Evolutionary conservation across 1,140 invertebrate species (phyloP).

Genomic region (Saccostrea glomerata): DNA sequence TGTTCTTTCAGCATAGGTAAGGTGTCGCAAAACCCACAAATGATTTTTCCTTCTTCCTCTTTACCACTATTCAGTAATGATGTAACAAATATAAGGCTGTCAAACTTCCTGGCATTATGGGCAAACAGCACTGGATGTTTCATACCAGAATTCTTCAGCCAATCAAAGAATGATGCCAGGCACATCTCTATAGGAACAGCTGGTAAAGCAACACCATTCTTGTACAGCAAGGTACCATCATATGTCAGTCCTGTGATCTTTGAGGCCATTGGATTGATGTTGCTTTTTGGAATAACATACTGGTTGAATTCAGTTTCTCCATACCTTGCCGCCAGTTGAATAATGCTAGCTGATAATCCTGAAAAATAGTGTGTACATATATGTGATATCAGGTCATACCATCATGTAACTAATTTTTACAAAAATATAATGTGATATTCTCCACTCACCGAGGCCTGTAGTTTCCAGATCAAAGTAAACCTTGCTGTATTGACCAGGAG

Average conservation of each 20-base stretch:
- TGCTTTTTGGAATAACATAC: background rate
- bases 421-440: background rate
- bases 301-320: too few species aligned
- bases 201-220: background rate
- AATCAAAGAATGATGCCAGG: constrained; percentile 36
- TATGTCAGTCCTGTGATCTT: background rate
- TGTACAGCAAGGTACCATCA: background rate
- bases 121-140: constrained; percentile 29
- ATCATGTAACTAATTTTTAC: too few species aligned
- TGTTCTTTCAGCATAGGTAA: background rate
- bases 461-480: constrained; percentile 14
- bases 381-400: too few species aligned
- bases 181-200: too few species aligned
- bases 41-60: background rate
- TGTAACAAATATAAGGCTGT: background rate
- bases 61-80: background rate
- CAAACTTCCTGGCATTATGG: constrained; percentile 41
- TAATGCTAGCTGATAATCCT: too few species aligned
- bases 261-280: background rate
- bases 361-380: background rate
- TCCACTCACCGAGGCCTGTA: background rate
- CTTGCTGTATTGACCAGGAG: background rate
- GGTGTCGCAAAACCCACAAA: too few species aligned
- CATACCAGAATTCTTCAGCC: background rate
- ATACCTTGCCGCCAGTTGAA: too few species aligned